These are phyloP conservation scores for Dicerorhinus sumatrensis DNA, from an alignment of 2,113 vertebrate species.

Conservation along the genomic window DNA sequence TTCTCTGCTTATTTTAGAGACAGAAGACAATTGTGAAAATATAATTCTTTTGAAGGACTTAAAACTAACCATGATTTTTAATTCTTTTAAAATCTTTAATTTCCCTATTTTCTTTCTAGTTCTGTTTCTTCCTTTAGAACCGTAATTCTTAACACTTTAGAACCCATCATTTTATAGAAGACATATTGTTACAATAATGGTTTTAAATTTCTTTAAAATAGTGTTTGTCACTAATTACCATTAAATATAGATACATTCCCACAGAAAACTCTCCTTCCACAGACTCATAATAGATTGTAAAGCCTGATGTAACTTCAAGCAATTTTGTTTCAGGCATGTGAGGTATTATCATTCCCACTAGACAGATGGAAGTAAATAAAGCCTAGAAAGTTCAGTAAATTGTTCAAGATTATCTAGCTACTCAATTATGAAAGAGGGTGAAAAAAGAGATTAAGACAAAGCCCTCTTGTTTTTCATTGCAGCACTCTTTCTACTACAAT, in stretches of 20 bases:
- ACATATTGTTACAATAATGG: neutral
- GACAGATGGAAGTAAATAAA: constrained; percentile 11
- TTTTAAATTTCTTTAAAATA: constrained; percentile 49
- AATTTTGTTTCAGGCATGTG: constrained; percentile 32
- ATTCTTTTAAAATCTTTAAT: constrained; percentile 36
- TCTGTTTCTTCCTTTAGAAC: neutral
- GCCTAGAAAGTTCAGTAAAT: constrained; percentile 18
- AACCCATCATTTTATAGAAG: neutral
- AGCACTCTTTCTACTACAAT: constrained; percentile 22
- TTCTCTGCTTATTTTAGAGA: constrained; percentile 8
- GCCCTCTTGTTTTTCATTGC: neutral
- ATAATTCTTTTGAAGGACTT: constrained; percentile 6
- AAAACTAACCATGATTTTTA: constrained; percentile 30
- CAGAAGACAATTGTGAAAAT: neutral
- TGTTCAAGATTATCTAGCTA: constrained; percentile 1
- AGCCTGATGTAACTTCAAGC: neutral
- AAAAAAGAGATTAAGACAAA: neutral
- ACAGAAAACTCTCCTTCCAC: constrained; percentile 9
- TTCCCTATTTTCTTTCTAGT: constrained; percentile 1
- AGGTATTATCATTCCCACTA: neutral
- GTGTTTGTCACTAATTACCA: constrained; percentile 44
- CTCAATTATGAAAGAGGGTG: neutral
- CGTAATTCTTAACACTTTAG: constrained; percentile 30
- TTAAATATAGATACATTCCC: neutral
- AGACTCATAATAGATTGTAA: neutral